phyloP scores from a whole-genome alignment of 2,113 vertebrate genomes.

The Archilochus colubris region DNA sequence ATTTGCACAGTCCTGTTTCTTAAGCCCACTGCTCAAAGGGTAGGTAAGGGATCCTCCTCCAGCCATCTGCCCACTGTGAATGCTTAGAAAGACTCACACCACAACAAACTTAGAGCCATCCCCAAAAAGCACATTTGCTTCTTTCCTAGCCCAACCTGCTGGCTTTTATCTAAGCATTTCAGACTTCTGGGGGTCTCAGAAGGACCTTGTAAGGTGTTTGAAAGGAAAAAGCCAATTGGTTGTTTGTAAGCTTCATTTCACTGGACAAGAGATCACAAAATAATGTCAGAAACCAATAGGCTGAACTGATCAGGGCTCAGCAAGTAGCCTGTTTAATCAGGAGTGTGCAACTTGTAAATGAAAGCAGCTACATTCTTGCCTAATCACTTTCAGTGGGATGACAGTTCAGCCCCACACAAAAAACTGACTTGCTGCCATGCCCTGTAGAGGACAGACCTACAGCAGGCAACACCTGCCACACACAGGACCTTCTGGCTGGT shows the following conservation, averaged over 20 bases:
- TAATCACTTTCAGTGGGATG: not conserved
- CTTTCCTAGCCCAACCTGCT: not conserved
- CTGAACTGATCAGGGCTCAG: not conserved
- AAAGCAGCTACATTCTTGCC: not conserved
- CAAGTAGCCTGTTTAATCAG: not conserved
- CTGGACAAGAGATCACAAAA: not conserved
- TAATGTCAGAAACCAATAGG: not conserved
- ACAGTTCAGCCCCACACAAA: not conserved
- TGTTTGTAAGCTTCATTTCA: not conserved
- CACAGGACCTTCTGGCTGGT: not conserved
- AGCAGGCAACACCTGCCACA: conserved; percentile 4
- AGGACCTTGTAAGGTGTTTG: not conserved
- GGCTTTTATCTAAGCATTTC: not conserved
- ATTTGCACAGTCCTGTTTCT: not conserved
- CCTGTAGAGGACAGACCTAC: not conserved
- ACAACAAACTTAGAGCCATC: not conserved
- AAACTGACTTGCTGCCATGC: not conserved
- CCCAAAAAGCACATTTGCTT: not conserved
- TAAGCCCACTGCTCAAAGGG: not conserved
- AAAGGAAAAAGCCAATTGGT: not conserved
- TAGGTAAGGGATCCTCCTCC: not conserved
- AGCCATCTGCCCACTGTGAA: not conserved
- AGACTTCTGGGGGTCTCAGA: not conserved
- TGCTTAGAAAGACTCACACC: not conserved
- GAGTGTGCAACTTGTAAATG: not conserved